A percentile compares a stretch with the other conserved stretches of the same genome.
Conservation (phyloP, 2,888 invertebrate genomes). For the Aspidiotus rigidus region DNA sequence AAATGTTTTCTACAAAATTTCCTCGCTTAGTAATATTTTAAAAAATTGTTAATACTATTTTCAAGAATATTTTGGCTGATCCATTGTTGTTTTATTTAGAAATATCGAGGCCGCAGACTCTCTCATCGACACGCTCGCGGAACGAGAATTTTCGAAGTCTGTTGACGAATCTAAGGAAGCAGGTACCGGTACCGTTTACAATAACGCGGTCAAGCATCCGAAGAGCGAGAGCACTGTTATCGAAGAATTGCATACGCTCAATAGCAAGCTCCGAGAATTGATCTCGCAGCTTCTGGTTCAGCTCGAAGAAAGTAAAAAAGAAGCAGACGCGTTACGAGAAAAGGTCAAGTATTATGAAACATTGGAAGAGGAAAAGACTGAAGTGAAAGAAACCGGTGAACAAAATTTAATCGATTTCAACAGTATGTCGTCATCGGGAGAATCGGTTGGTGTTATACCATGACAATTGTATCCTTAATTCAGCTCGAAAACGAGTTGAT, state of each 20-base stretch:
- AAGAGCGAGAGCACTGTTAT: constrained; percentile 55
- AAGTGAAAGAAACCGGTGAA: constrained; percentile 11
- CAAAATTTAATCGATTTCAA: constrained; percentile 28
- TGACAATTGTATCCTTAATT: background rate
- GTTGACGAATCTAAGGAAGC: constrained; percentile 38
- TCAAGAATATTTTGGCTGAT: no score
- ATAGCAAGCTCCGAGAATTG: constrained; percentile 52
- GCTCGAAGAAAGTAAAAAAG: constrained; percentile 56
- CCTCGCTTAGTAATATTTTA: no score
- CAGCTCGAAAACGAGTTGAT: no score
- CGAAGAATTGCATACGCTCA: constrained; percentile 58
- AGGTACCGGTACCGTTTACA: constrained; percentile 13
- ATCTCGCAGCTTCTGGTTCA: constrained; percentile 54
- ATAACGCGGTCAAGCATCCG: constrained; percentile 47
- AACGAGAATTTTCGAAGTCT: constrained; percentile 34
- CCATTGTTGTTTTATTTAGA: constrained; percentile 37
- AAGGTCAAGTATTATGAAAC: constrained; percentile 39
- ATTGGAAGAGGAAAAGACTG: constrained; percentile 17
- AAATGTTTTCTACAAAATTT: no score
- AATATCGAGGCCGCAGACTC: constrained; percentile 62
- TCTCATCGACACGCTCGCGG: constrained; percentile 46
- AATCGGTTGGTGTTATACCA: constrained; percentile 21
- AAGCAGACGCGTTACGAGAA: constrained; percentile 45
- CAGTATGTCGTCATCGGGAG: constrained; percentile 25
- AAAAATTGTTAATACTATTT: no score